phyloP scores from a whole-genome alignment of 2,113 vertebrate species.

The Chrysochloris asiatica region DNA sequence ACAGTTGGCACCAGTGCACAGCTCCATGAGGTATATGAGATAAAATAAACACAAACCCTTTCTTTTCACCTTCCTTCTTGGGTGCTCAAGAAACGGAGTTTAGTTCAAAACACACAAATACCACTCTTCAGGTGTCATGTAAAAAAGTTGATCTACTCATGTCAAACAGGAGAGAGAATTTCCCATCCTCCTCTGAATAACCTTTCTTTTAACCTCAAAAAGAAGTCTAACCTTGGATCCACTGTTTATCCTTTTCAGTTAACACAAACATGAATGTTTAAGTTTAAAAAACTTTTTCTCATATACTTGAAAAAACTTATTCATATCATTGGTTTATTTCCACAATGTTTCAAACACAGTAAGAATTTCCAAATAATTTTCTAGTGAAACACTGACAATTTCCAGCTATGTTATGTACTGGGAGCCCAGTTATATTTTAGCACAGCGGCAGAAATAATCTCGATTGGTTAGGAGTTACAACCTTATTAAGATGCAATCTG shows the following conservation, averaged over 20 bases:
- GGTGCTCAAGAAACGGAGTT: neutral
- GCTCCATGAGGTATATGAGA: neutral
- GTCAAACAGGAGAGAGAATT: neutral
- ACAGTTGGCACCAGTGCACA: neutral
- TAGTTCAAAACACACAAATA: neutral
- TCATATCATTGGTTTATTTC: neutral
- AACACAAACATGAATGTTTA: conserved; percentile 21
- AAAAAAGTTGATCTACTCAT: neutral
- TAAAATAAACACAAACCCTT: neutral
- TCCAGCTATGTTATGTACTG: neutral
- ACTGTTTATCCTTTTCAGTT: neutral
- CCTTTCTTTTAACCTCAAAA: neutral
- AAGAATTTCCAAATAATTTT: conserved; percentile 1
- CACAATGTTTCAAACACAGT: neutral
- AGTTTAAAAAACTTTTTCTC: neutral
- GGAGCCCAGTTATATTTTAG: neutral
- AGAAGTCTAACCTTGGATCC: neutral
- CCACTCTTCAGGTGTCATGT: neutral
- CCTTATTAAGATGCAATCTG: conserved; percentile 4
- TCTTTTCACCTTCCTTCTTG: neutral
- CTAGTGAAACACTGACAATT: neutral
- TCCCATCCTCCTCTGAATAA: neutral
- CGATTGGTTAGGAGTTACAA: neutral
- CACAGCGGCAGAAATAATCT: neutral
- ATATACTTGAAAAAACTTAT: neutral